These are phyloP conservation scores for Nudaria mundana DNA, from an alignment of 2,888 invertebrate species.

Conservation along the genomic window DNA sequence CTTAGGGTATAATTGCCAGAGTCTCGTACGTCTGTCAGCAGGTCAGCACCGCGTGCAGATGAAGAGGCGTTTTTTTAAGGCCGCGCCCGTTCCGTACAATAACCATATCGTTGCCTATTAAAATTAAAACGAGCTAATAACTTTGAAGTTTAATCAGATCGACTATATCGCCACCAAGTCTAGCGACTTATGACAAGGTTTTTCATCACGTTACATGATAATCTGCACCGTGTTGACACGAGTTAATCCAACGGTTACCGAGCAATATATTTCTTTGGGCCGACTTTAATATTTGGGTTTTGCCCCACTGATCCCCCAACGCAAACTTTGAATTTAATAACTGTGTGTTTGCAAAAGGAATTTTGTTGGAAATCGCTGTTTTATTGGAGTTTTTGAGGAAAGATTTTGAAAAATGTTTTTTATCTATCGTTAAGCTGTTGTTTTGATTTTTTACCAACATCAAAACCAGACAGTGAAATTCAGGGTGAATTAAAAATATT, in stretches of 20 bases:
- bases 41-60: too few relatives aligned
- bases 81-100: too few relatives aligned
- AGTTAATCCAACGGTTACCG: constrained; percentile 52
- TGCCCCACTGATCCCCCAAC: constrained; percentile 43
- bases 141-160: too few relatives aligned
- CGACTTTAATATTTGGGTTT: constrained; percentile 70
- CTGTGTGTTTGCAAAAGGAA: constrained; percentile 46
- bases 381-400: constrained; percentile 29
- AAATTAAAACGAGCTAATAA: too few relatives aligned
- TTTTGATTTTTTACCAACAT: not conserved
- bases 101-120: too few relatives aligned
- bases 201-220: not conserved
- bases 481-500: too few relatives aligned
- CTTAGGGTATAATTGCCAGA: too few relatives aligned
- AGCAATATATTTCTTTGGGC: constrained; percentile 66
- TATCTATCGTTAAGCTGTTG: not conserved
- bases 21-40: too few relatives aligned
- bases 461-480: too few relatives aligned
- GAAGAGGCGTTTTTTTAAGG: too few relatives aligned
- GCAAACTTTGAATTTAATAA: constrained; percentile 57
- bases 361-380: constrained; percentile 38
- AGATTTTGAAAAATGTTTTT: not conserved
- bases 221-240: constrained; percentile 49
- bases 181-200: too few relatives aligned
- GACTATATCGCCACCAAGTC: too few relatives aligned